Percentiles rank a stretch among this genome's conserved stretches.
phyloP scores from a whole-genome alignment of 2,113 vertebrate species.

The Motacilla tschutschensis region DNA sequence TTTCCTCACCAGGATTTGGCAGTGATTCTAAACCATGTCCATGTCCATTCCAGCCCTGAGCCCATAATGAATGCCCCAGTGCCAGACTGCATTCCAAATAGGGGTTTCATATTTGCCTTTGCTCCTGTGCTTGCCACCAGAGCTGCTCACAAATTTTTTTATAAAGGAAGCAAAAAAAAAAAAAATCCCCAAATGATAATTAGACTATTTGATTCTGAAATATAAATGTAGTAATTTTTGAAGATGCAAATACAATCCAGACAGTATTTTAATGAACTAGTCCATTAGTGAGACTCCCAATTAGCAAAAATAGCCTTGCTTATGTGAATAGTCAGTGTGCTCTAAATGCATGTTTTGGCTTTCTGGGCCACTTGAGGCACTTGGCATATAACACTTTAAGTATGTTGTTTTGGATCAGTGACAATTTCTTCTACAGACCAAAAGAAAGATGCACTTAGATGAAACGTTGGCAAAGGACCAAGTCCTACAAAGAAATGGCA shows the following conservation, averaged over 20 bases:
- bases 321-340: slow-evolving; percentile 17
- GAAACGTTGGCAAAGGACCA: slow-evolving; percentile 27
- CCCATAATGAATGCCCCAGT: not conserved
- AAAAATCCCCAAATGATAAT: not conserved
- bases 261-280: slow-evolving; percentile 43
- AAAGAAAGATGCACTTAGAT: slow-evolving; percentile 48
- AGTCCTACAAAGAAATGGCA: slow-evolving; percentile 8
- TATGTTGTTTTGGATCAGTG: slow-evolving; percentile 49
- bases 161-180: not conserved
- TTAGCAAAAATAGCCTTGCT: slow-evolving; percentile 40
- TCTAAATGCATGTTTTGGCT: slow-evolving; percentile 50
- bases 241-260: slow-evolving; percentile 33
- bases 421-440: slow-evolving; percentile 41
- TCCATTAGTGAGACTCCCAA: slow-evolving; percentile 22
- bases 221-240: slow-evolving; percentile 11
- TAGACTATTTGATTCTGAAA: slow-evolving; percentile 21
- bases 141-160: not conserved
- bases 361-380: slow-evolving; percentile 21
- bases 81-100: not conserved
- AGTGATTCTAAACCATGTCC: not conserved
- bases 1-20: not conserved
- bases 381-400: slow-evolving; percentile 38
- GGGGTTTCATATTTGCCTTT: not conserved
- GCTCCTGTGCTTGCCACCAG: not conserved
- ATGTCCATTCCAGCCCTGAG: not conserved